phyloP scores from a whole-genome alignment of 1,140 invertebrate species.

The Zophobas atratus region DNA sequence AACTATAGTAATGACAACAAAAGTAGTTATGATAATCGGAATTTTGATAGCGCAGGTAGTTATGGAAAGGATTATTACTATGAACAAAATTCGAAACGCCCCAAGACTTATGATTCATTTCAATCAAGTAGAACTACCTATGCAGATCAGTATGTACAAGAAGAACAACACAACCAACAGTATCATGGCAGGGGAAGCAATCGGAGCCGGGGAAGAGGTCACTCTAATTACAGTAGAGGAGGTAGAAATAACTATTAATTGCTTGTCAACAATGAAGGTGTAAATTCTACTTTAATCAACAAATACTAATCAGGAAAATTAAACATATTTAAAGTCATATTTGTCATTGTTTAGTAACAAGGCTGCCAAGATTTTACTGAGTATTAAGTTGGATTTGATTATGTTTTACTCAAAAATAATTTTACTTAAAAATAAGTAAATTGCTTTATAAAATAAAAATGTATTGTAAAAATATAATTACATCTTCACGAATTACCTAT shows the following conservation, averaged over 20 bases:
- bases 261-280: no score
- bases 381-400: no score
- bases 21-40: conserved; percentile 48
- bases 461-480: no score
- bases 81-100: conserved; percentile 61
- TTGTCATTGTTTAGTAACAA: no score
- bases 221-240: conserved; percentile 66
- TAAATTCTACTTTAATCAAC: neutral
- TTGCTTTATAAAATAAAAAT: no score
- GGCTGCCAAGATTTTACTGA: no score
- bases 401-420: no score
- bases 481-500: neutral
- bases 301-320: no score
- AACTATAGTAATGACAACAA: conserved; percentile 22
- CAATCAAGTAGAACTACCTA: conserved; percentile 63
- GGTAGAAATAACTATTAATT: conserved; percentile 48
- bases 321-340: no score
- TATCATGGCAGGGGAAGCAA: conserved; percentile 56
- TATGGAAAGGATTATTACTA: conserved; percentile 53
- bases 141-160: conserved; percentile 67
- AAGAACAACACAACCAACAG: conserved; percentile 64
- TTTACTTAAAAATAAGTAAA: no score
- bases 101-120: conserved; percentile 66
- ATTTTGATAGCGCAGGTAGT: conserved; percentile 49
- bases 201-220: conserved; percentile 55